A percentile compares a stretch with the other conserved stretches of the same genome.
These are phyloP conservation scores for Nipponacmea schrenckii DNA, from an alignment of 2,888 invertebrate species.

Conservation along the genomic window DNA sequence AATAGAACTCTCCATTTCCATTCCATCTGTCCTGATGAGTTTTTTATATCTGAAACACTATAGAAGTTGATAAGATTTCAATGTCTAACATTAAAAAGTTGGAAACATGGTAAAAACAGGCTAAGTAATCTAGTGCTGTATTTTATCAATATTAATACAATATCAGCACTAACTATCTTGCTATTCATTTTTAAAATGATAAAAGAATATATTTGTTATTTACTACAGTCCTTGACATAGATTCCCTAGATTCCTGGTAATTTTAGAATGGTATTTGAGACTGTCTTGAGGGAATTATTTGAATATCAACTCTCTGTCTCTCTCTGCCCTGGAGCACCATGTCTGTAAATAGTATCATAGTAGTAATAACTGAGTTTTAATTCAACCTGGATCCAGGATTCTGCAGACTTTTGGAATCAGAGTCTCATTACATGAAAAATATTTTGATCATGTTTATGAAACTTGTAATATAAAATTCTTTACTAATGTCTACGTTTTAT, in stretches of 20 bases:
- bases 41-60: not conserved
- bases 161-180: no score
- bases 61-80: not conserved
- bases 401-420: not conserved
- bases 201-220: not conserved
- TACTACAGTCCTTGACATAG: not conserved
- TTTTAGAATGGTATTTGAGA: no score
- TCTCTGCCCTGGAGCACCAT: not conserved
- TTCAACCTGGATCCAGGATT: not conserved
- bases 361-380: not conserved
- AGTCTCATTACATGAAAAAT: no score
- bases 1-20: not conserved
- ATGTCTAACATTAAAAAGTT: slow-evolving; percentile 10
- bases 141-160: no score
- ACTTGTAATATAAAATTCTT: no score
- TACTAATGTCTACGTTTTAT: no score
- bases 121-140: no score
- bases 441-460: no score
- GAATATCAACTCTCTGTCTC: no score
- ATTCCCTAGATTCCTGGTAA: not conserved
- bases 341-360: not conserved
- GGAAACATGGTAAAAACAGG: slow-evolving; percentile 10
- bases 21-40: no score
- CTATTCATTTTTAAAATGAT: no score
- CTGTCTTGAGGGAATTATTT: no score